phyloP scores from a whole-genome alignment of 2,797 vertebrate genomes.

The Propithecus deckenii region DNA sequence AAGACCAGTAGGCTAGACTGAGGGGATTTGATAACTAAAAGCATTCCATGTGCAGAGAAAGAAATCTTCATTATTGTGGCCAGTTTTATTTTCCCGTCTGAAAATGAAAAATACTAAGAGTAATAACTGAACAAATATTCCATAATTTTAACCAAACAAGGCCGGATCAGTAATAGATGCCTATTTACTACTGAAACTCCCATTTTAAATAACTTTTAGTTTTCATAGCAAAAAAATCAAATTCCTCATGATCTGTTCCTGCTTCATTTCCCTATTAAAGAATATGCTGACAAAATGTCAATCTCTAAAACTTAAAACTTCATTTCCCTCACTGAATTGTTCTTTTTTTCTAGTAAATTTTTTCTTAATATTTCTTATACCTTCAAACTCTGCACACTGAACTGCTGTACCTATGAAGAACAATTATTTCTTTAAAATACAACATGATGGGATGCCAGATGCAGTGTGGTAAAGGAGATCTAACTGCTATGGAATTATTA shows the following conservation, averaged over 20 bases:
- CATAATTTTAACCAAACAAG: not conserved
- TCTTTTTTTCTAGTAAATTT: not conserved
- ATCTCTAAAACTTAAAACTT: not conserved
- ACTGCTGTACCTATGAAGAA: not conserved
- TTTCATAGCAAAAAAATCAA: not conserved
- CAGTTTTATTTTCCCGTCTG: not conserved
- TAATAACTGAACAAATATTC: not conserved
- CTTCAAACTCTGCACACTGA: not conserved
- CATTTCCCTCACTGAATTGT: not conserved
- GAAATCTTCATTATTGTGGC: too few species aligned
- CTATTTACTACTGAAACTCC: not conserved
- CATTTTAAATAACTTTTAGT: not conserved
- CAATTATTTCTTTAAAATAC: constrained; percentile 38
- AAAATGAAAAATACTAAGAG: not conserved
- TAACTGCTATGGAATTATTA: constrained; percentile 49
- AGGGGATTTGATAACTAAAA: not conserved
- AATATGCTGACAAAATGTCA: not conserved
- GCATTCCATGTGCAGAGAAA: not conserved
- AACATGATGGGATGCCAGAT: not conserved
- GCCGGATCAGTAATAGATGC: not conserved
- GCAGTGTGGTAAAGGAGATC: not conserved
- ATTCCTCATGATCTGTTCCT: not conserved
- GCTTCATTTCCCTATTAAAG: not conserved
- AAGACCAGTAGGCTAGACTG: not conserved
- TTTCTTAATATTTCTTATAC: constrained; percentile 17